phyloP scores from a whole-genome alignment of 92 coral and sea anemone genomes.

The Virgularia gustaviana region DNA sequence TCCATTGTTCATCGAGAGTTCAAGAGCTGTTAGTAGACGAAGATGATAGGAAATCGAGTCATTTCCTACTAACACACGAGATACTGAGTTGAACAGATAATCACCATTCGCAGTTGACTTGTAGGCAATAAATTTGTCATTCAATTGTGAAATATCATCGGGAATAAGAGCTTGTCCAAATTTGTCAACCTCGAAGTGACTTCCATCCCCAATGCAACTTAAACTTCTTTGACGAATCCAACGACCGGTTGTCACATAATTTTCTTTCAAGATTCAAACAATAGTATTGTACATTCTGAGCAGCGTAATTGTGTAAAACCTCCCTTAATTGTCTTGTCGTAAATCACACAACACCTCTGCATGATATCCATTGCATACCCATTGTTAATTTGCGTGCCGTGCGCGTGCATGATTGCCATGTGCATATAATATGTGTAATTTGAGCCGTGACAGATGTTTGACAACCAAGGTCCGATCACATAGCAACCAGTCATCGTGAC shows the following conservation, averaged over 20 bases:
- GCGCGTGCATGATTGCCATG: no score
- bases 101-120: slow-evolving; percentile 38
- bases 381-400: no score
- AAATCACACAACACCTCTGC: background rate
- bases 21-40: slow-evolving; percentile 32
- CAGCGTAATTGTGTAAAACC: background rate
- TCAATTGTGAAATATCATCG: slow-evolving; percentile 16
- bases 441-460: no score
- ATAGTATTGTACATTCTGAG: background rate
- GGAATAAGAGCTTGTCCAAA: slow-evolving; percentile 37
- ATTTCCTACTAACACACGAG: slow-evolving; percentile 30
- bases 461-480: no score
- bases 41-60: slow-evolving; percentile 23
- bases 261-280: background rate
- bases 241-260: slow-evolving; percentile 5
- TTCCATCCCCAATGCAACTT: background rate
- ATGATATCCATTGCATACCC: slow-evolving; percentile 5
- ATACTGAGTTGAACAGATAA: slow-evolving; percentile 43
- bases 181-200: slow-evolving; percentile 11
- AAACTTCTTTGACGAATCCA: slow-evolving; percentile 12
- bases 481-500: no score
- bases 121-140: slow-evolving; percentile 2
- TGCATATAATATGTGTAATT: no score
- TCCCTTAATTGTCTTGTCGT: background rate
- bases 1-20: slow-evolving; percentile 13